Conservation (phyloP, 1,140 invertebrate genomes). For the Eufriesea mexicana region DNA sequence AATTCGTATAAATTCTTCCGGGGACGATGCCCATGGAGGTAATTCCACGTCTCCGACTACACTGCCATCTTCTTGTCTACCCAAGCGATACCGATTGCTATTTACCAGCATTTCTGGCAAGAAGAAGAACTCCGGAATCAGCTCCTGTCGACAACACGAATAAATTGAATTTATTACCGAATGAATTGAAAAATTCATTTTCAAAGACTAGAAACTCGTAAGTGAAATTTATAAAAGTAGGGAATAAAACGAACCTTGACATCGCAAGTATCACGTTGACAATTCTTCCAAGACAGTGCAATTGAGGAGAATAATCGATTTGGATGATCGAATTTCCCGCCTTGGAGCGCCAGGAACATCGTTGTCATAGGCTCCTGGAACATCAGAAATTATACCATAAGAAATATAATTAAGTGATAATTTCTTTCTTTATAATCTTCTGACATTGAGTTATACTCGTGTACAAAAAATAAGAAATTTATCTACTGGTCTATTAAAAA, state of each 20-base stretch:
- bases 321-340: conserved; percentile 99
- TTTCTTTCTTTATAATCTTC: too few relatives aligned
- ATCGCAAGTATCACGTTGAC: conserved; percentile 98
- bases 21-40: conserved; percentile 97
- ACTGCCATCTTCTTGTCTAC: conserved; percentile 93
- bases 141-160: conserved; percentile 85
- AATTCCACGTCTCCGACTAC: conserved; percentile 93
- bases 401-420: neutral
- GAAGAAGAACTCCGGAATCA: conserved; percentile 99
- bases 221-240: neutral
- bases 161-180: conserved; percentile 25
- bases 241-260: conserved; percentile 90
- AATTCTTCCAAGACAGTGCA: conserved; percentile 98
- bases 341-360: conserved; percentile 99
- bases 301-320: conserved; percentile 98
- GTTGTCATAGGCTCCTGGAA: conserved; percentile 98
- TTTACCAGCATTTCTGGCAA: conserved; percentile 99
- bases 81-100: conserved; percentile 92
- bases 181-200: conserved; percentile 5
- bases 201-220: neutral
- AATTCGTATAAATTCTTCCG: conserved; percentile 98
- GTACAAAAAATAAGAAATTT: too few relatives aligned
- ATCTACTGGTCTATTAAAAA: too few relatives aligned
- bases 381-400: conserved; percentile 27
- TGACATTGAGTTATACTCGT: too few relatives aligned